Base-by-base conservation (phyloP, 1,140 invertebrate species). In the Drosophila melanogaster region DNA sequence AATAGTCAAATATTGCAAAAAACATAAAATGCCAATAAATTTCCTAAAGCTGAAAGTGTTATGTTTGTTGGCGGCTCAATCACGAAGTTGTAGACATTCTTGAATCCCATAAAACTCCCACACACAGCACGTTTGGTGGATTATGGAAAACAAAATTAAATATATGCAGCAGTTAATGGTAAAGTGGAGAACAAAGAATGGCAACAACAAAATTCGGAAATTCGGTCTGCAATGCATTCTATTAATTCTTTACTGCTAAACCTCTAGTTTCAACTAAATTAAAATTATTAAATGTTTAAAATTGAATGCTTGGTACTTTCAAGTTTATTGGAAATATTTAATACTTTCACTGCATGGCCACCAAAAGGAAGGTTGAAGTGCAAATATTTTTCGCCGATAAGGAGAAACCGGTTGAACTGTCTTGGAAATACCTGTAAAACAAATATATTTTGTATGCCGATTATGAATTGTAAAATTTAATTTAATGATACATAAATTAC, bases 361-460 rank as follows among this genome's bases (percentile, higher is more conserved):
- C 69, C 77, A 86, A 77, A 66, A 61, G 56, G 64, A 76, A 54
- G 81, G 81, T 85, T 85, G 77, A 77, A 85, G 81, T 86, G 75
- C 77, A 49, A 74, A 58, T 50, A 53, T 64, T 49, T 56, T 54
- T 67, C 43, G 50, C 30, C 62, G 41, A 44, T 17, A 41, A 44
- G 43, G 15, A 38, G 38, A 47, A 73, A 81, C 81, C 67, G 53
- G 81, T 78, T 70, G 12, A 66, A 49, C 17, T 17, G 40, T 17
- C 22, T 22, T 19, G 15, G 57, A 51, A 59, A 62, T 37, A 46
- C 38, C 60, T 53, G 58, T 43, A 30, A 30, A 30, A 30, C 10
- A 30, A 30, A 30, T 30, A 30, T 0, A 30, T 71, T 57, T n/a
- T 59, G 44, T 38, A 72, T 17, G 59, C 33, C 44, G 74, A 71